Base-by-base conservation (phyloP, 2,888 invertebrate species). In the Anthophora plumipes region DNA sequence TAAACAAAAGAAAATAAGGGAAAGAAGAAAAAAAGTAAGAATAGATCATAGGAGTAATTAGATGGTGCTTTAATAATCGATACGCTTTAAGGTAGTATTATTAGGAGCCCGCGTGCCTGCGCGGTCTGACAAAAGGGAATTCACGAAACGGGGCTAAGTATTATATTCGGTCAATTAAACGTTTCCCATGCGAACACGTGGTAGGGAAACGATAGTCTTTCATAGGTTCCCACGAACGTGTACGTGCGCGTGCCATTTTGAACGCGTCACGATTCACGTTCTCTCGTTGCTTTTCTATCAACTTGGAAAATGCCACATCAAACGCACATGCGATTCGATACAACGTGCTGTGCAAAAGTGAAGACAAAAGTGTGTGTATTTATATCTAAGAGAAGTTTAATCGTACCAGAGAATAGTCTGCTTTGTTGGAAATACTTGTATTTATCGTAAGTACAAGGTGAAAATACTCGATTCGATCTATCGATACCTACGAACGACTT, bases 21-120 rank as follows among this genome's bases (percentile, higher is more conserved):
- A n/a, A n/a, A 41, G 41, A 41, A 8, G 2, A 41, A 41, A 31
- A 31, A 41, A 11, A 41, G 1, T 1, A 1, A 41, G 14, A 50
- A 70, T 77, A 87, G 89, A 83, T 74, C 78, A 84, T 89, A 88
- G 86, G 79, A 59, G n/a, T 80, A 80, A 43, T 87, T 90, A 90
- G 90, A 90, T 84, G 89, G 90, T 90, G 90, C 91, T 91, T 89
- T 87, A 88, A 83, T 83, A 89, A 86, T 89, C 85, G 83, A 88
- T 87, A 87, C 87, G 90, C 91, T 89, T 90, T 83, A 82, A 88
- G 81, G 77, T 90, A 90, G 85, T 84, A 74, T 80, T 80, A 75
- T 79, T 77, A 84, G 66, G 41, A 59, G 48, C 41, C n/a, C 50
- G 80, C 66, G 74, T 82, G 85, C 84, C 87, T 87, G 85, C 74